Conservation (phyloP, 2,888 invertebrate genomes). For the Liodrosophila aerea region DNA sequence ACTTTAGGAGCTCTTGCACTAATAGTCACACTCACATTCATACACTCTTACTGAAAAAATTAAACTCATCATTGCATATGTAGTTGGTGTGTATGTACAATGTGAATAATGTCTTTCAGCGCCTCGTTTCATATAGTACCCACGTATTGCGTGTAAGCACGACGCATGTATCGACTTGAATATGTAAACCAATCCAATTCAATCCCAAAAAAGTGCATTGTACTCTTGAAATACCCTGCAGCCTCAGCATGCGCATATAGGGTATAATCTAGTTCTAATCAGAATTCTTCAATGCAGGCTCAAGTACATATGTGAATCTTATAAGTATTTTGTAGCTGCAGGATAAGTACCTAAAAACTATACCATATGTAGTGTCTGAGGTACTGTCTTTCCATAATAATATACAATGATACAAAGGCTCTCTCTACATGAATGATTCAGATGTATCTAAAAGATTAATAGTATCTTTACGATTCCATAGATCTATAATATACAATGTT, state of each 20-base stretch:
- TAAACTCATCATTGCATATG: conserved; percentile 23
- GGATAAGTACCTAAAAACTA: too few relatives aligned
- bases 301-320: too few relatives aligned
- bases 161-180: conserved; percentile 40
- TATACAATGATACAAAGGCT: too few relatives aligned
- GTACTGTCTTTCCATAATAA: too few relatives aligned
- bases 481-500: too few relatives aligned
- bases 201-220: conserved; percentile 62
- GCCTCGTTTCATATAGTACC: conserved; percentile 63
- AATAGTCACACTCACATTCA: conserved; percentile 9
- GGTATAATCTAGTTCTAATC: too few relatives aligned
- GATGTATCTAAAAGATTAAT: too few relatives aligned
- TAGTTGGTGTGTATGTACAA: conserved; percentile 52
- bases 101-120: conserved; percentile 78
- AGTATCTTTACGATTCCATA: too few relatives aligned
- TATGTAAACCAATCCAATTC: conserved; percentile 37
- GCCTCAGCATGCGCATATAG: not conserved
- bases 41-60: conserved; percentile 6
- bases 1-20: conserved; percentile 29
- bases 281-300: too few relatives aligned
- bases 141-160: conserved; percentile 31
- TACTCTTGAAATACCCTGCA: conserved; percentile 39
- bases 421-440: too few relatives aligned
- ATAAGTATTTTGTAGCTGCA: too few relatives aligned
- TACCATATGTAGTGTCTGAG: too few relatives aligned